Evolutionary conservation across 1,140 invertebrate species (phyloP).

Genomic region (Drosophila aff.): DNA sequence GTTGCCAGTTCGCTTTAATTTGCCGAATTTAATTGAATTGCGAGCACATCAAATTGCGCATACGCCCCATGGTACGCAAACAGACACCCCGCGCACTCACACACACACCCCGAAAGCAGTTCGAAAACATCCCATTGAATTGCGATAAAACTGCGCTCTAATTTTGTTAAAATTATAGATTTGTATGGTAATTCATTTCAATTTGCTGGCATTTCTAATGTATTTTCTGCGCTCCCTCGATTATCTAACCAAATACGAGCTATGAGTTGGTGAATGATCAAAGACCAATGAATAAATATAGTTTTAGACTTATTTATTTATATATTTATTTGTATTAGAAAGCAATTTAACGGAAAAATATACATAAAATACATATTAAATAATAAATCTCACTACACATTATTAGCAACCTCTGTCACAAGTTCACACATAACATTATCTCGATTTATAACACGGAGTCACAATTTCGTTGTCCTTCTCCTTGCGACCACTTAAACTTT

Average conservation of each 20-base stretch:
- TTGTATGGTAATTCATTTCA: conserved; percentile 53
- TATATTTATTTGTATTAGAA: too few species aligned
- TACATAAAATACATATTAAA: not conserved
- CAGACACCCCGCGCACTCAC: not conserved
- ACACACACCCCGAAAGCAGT: conserved; percentile 14
- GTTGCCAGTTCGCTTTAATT: conserved; percentile 72
- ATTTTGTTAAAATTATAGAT: conserved; percentile 72
- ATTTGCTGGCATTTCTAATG: conserved; percentile 54
- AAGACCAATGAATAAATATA: not conserved
- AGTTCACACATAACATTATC: not conserved
- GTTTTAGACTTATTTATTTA: not conserved
- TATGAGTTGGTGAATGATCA: not conserved
- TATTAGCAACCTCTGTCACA: not conserved
- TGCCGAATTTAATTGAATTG: conserved; percentile 72
- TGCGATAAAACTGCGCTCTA: conserved; percentile 62
- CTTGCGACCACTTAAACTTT: conserved; percentile 22
- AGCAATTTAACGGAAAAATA: too few species aligned
- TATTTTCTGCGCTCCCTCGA: conserved; percentile 29
- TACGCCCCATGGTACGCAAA: conserved; percentile 49
- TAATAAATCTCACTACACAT: not conserved
- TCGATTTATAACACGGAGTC: not conserved
- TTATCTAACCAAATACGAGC: conserved; percentile 36
- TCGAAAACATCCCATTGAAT: conserved; percentile 33
- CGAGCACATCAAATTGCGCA: conserved; percentile 63
- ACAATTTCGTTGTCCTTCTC: conserved; percentile 15